A percentile compares a stretch with the other conserved stretches of the same genome.
Conservation (phyloP, 2,888 invertebrate genomes). For the Gnatocerus cornutus region DNA sequence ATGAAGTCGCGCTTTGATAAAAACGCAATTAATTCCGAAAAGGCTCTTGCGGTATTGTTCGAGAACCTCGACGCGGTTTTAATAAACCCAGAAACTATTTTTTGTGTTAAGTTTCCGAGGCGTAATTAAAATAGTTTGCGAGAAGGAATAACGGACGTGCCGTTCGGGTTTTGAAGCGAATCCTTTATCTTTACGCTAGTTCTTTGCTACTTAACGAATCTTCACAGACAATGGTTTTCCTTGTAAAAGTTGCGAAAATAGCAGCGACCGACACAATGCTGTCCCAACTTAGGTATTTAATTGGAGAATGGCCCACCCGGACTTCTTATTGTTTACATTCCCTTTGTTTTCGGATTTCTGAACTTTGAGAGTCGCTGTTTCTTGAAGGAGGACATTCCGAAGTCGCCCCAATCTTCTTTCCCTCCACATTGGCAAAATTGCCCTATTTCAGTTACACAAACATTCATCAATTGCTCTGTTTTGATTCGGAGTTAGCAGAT, state of each 20-base stretch:
- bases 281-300: slow-evolving; percentile 65
- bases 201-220: slow-evolving; percentile 61
- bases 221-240: slow-evolving; percentile 60
- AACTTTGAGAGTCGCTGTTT: slow-evolving; percentile 58
- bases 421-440: slow-evolving; percentile 15
- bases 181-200: slow-evolving; percentile 59
- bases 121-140: slow-evolving; percentile 60
- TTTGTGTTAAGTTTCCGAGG: slow-evolving; percentile 56
- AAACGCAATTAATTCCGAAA: slow-evolving; percentile 44
- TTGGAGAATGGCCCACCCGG: slow-evolving; percentile 63
- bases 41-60: slow-evolving; percentile 44
- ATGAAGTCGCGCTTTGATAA: slow-evolving; percentile 43
- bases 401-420: slow-evolving; percentile 22
- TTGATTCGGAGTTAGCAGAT: slow-evolving; percentile 58
- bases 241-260: slow-evolving; percentile 62
- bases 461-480: slow-evolving; percentile 59
- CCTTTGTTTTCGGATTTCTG: slow-evolving; percentile 63
- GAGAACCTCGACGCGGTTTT: slow-evolving; percentile 42
- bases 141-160: slow-evolving; percentile 51
- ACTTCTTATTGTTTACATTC: slow-evolving; percentile 67
- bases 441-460: slow-evolving; percentile 53
- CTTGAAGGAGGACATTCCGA: slow-evolving; percentile 39
- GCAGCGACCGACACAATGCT: slow-evolving; percentile 57
- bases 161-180: slow-evolving; percentile 53
- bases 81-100: slow-evolving; percentile 50